Conservation (phyloP, 2,797 vertebrate genomes). For the Tokudaia tokunoshimensis region DNA sequence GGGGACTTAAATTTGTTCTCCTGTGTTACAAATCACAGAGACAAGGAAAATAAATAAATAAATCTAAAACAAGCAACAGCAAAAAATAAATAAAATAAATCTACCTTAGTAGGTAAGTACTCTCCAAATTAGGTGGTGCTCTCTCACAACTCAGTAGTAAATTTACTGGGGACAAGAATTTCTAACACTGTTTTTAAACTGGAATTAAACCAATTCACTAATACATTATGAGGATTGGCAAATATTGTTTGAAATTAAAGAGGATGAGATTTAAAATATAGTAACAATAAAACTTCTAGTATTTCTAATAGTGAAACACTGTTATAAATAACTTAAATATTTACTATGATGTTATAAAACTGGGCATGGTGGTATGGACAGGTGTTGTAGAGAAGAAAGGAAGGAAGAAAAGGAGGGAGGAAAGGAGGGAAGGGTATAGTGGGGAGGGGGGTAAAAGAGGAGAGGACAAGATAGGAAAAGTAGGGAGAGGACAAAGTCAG, state of each 20-base stretch:
- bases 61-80: background rate
- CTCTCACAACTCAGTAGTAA: background rate
- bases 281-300: constrained; percentile 27
- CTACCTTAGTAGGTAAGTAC: background rate
- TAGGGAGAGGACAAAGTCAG: accelerated
- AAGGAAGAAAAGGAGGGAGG: background rate
- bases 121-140: background rate
- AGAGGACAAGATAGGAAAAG: too few species aligned
- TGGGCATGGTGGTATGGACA: background rate
- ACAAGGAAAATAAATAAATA: background rate
- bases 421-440: background rate
- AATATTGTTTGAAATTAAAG: constrained; percentile 44
- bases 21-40: constrained; percentile 35
- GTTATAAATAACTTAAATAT: constrained; percentile 40
- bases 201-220: background rate
- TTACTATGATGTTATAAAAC: constrained; percentile 9
- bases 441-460: too few species aligned
- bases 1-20: constrained; percentile 28
- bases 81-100: background rate
- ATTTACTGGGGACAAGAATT: background rate
- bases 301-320: background rate
- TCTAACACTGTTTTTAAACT: background rate
- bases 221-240: background rate
- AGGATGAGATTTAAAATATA: background rate
- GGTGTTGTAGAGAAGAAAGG: background rate